Base-by-base conservation (phyloP, 2,888 invertebrate genomes). In the Acheta domesticus region DNA sequence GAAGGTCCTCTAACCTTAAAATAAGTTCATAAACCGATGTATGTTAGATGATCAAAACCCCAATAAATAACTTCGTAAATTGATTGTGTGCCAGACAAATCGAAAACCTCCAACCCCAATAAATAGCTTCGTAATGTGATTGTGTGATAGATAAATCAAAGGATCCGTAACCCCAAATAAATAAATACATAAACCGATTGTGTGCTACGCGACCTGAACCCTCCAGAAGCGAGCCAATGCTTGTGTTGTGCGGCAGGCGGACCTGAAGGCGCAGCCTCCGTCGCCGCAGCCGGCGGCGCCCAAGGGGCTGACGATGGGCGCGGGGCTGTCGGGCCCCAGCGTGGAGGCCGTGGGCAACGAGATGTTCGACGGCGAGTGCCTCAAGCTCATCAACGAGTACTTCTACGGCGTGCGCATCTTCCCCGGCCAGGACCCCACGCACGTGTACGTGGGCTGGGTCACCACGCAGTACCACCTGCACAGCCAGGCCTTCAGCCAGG, bases 401-500 rank as follows among this genome's bases (percentile, higher is more conserved):
- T 99, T 98, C 87, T 99, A 97, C 85, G 92, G 92, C 12, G 91
- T 91, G 81, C 89, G 94, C 82, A 94, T 98, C 82, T 97, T 96
- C 87, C 97, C 98, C 73, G 97, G 97, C 79, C 97, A 98, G 87
- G 97, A 98, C 86, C 96, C 97, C 0, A 92, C 93, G 0, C 95
- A 96, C 86, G 96, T 99, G 48, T 99, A 96, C 87, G 94, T 99
- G 1, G 99, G 99, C 21, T 99, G 99, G 99, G 99, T 99, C 78
- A 99, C 98, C 0, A 98, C 99, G 0, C 97, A 98, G 86, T 99
- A 97, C 87, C 96, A 97, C 85, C 88, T 95, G 78, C 95, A 96
- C 85, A 96, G 96, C 81, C 94, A 93, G 84, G 95, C 96, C 85
- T 96, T 97, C 86, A 97, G 96, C 86, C 93, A 95, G 86, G 92